Conservation (phyloP, 2,888 invertebrate species). For the Apantesis nais region DNA sequence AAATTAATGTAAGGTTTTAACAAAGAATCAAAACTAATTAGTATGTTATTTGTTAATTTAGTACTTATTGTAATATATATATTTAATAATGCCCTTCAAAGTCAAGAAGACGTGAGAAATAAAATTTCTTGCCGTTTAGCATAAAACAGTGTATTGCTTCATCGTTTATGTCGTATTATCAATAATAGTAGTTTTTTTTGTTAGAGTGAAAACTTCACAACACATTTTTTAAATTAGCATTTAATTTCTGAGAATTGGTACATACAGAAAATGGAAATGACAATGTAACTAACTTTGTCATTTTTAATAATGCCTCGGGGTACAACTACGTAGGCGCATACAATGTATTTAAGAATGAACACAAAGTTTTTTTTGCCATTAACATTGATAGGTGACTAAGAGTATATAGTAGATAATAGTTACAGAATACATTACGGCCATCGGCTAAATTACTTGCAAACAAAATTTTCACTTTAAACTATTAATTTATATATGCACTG, state of each 20-base stretch:
- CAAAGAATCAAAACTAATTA: neutral
- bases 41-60: neutral
- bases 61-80: neutral
- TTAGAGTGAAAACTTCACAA: neutral
- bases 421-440: too few relatives aligned
- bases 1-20: neutral
- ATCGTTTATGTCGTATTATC: neutral
- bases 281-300: too few relatives aligned
- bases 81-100: neutral
- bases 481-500: too few relatives aligned
- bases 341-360: too few relatives aligned
- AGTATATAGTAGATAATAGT: too few relatives aligned
- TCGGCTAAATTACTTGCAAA: too few relatives aligned
- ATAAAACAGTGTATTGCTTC: neutral
- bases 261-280: too few relatives aligned
- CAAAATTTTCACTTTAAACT: too few relatives aligned
- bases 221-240: neutral
- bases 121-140: neutral
- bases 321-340: too few relatives aligned
- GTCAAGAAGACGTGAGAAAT: neutral
- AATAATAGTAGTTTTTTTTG: neutral
- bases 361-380: too few relatives aligned
- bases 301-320: too few relatives aligned
- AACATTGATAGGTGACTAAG: too few relatives aligned
- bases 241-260: neutral